Evolutionary conservation across 1,140 invertebrate species (phyloP).

Genomic region (Bombus consobrinus): DNA sequence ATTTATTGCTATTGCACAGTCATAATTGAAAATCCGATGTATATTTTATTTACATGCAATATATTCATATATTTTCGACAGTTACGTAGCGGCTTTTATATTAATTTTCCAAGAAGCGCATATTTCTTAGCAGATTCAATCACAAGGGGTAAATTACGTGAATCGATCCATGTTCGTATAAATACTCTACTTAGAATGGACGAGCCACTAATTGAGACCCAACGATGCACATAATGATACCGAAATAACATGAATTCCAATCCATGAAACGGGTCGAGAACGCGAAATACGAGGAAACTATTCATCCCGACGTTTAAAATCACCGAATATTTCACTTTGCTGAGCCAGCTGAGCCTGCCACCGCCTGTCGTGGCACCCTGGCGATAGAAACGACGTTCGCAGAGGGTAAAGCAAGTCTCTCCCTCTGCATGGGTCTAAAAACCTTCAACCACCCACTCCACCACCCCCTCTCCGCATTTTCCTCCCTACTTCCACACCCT

Average conservation of each 20-base stretch:
- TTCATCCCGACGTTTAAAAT: conserved; percentile 79
- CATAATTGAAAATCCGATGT: not conserved
- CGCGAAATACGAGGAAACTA: conserved; percentile 77
- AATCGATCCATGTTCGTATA: conserved; percentile 31
- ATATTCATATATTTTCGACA: not conserved
- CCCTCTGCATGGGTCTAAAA: conserved; percentile 24
- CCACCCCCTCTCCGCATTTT: conserved; percentile 32
- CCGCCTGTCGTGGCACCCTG: conserved; percentile 65
- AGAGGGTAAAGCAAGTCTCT: conserved; percentile 54
- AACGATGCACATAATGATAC: conserved; percentile 77
- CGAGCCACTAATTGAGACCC: conserved; percentile 80
- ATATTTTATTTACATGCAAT: not conserved
- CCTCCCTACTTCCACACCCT: conserved; percentile 28
- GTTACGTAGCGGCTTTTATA: not conserved
- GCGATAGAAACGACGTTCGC: conserved; percentile 61
- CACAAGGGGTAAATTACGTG: not conserved
- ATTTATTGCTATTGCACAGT: no score
- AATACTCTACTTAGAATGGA: conserved; percentile 44
- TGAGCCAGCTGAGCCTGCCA: conserved; percentile 73
- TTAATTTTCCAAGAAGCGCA: not conserved
- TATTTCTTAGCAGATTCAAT: conserved; percentile 7
- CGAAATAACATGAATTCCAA: conserved; percentile 81
- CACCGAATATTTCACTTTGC: conserved; percentile 80
- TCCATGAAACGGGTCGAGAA: conserved; percentile 67
- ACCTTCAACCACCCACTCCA: conserved; percentile 43